Evolutionary conservation across 1,140 invertebrate genomes (phyloP).

Genomic region (Rhizoglyphus robini): DNA sequence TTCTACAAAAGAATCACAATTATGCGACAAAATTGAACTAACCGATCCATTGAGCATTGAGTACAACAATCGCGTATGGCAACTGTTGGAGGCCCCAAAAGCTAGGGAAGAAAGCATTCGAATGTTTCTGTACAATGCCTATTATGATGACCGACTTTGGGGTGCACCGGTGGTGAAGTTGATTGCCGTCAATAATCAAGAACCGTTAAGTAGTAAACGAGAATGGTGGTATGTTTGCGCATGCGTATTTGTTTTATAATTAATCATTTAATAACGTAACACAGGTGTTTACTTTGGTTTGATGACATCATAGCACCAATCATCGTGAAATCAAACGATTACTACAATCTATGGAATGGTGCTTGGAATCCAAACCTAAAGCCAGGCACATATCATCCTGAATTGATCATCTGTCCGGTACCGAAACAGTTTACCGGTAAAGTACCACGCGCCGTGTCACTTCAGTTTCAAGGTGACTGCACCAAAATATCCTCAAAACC

Average conservation of each 20-base stretch:
- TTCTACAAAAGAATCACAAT: too few species aligned
- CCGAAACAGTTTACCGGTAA: constrained; percentile 34
- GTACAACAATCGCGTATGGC: too few species aligned
- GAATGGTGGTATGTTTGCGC: not conserved
- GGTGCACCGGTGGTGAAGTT: constrained; percentile 63
- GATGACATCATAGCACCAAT: constrained; percentile 61
- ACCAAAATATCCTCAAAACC: constrained; percentile 59
- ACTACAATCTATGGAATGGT: constrained; percentile 72
- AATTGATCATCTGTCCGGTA: constrained; percentile 71
- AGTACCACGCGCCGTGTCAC: constrained; percentile 56
- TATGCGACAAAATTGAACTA: too few species aligned
- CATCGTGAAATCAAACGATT: constrained; percentile 56
- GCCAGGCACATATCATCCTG: constrained; percentile 75
- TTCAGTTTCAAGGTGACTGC: constrained; percentile 39
- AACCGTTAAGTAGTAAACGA: constrained; percentile 61
- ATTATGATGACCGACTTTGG: constrained; percentile 57
- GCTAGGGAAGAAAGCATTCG: too few species aligned
- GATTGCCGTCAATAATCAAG: constrained; percentile 73
- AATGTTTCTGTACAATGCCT: constrained; percentile 80
- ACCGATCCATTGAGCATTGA: too few species aligned
- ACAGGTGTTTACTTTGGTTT: constrained; percentile 70
- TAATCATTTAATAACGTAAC: too few species aligned
- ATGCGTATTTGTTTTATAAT: not conserved
- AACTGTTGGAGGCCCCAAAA: too few species aligned
- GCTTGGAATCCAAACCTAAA: constrained; percentile 80